phyloP scores from a whole-genome alignment of 2,888 invertebrate genomes.

The Gryllus longicercus region DNA sequence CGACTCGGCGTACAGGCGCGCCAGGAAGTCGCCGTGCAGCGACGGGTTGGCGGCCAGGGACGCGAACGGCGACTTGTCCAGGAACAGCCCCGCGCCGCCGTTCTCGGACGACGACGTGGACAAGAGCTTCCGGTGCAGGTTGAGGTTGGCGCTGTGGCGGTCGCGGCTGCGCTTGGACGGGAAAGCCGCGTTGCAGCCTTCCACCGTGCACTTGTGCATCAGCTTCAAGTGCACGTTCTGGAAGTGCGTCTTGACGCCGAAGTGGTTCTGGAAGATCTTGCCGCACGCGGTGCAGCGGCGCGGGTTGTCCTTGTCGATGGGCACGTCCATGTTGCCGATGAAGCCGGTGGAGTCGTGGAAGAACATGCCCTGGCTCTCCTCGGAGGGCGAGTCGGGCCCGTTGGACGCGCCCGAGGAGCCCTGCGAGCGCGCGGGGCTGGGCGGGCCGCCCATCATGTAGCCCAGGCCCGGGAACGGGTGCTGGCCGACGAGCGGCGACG shows the following conservation, averaged over 20 bases:
- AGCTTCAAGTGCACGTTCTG: slow-evolving; percentile 93
- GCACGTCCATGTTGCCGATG: slow-evolving; percentile 74
- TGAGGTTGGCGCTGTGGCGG: slow-evolving; percentile 86
- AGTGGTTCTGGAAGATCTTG: slow-evolving; percentile 89
- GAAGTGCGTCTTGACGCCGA: slow-evolving; percentile 90
- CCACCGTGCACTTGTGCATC: slow-evolving; percentile 92
- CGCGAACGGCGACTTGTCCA: slow-evolving; percentile 53
- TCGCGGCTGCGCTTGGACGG: slow-evolving; percentile 90
- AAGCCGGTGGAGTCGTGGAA: slow-evolving; percentile 68
- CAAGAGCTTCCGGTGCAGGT: slow-evolving; percentile 83
- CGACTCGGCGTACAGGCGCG: slow-evolving; percentile 72
- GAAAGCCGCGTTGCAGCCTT: slow-evolving; percentile 92
- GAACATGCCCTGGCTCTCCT: slow-evolving; percentile 62
- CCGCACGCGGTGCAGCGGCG: slow-evolving; percentile 87
- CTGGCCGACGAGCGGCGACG: slow-evolving; percentile 35
- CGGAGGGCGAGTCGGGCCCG: slow-evolving; percentile 54
- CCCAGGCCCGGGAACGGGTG: slow-evolving; percentile 50
- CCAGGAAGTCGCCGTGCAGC: slow-evolving; percentile 74
- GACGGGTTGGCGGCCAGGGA: slow-evolving; percentile 55
- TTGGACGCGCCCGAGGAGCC: slow-evolving; percentile 54
- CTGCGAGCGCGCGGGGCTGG: slow-evolving; percentile 59
- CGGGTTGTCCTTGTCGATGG: slow-evolving; percentile 88
- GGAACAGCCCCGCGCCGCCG: slow-evolving; percentile 47
- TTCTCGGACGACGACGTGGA: slow-evolving; percentile 64
- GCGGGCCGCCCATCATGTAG: slow-evolving; percentile 55